These are phyloP conservation scores for Hyperopisus bebe DNA, from an alignment of 2,113 vertebrate species.

Conservation along the genomic window DNA sequence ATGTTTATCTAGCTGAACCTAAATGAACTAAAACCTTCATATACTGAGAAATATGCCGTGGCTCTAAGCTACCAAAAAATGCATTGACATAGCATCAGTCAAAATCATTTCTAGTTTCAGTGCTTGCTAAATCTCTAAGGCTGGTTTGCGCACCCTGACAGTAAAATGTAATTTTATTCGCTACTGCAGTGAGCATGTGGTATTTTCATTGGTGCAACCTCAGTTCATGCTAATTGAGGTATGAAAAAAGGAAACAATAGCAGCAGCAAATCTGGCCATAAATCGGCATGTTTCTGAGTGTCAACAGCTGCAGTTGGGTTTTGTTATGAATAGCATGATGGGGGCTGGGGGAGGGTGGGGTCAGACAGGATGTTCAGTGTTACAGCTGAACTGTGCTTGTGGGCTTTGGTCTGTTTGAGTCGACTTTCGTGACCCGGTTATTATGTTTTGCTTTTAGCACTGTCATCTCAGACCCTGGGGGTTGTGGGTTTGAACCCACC, in stretches of 20 bases:
- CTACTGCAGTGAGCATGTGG: neutral
- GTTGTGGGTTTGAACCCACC: neutral
- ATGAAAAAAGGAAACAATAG: neutral
- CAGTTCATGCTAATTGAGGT: neutral
- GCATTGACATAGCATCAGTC: neutral
- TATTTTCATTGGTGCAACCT: neutral
- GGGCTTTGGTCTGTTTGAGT: neutral
- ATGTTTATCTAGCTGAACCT: neutral
- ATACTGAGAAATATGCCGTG: neutral
- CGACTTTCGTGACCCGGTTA: neutral
- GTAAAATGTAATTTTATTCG: neutral
- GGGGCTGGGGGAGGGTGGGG: neutral
- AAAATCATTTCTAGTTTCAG: neutral
- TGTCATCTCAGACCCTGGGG: neutral
- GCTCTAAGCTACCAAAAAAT: neutral
- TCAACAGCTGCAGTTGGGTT: neutral
- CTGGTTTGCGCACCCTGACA: neutral
- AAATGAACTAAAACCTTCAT: neutral
- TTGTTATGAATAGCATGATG: neutral
- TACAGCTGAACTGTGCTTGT: neutral
- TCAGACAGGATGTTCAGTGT: neutral
- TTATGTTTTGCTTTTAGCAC: neutral
- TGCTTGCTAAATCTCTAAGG: neutral
- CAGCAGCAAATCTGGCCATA: neutral
- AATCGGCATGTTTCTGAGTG: neutral